phyloP scores from a whole-genome alignment of 2,797 vertebrate genomes.

The Buceros bicornis region DNA sequence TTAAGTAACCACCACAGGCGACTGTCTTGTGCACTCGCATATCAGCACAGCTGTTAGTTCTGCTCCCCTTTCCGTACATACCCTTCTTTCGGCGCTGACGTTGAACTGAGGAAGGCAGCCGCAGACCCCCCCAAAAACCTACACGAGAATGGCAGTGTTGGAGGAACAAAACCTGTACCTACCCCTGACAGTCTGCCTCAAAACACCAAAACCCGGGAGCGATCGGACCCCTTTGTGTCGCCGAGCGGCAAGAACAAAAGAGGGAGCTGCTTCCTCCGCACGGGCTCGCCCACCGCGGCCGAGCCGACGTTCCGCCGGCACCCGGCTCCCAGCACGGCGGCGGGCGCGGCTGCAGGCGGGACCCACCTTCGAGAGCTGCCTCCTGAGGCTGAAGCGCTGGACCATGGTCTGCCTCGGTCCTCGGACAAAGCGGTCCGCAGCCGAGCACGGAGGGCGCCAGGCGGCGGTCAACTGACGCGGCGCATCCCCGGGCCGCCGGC shows the following conservation, averaged over 20 bases:
- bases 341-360: too few species aligned
- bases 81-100: neutral
- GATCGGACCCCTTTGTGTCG: slow-evolving; percentile 51
- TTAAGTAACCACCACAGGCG: neutral
- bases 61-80: neutral
- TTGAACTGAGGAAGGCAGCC: neutral
- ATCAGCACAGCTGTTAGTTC: too few species aligned
- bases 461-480: neutral
- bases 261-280: slow-evolving; percentile 17
- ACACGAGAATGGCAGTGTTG: neutral
- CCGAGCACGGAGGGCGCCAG: neutral
- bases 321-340: neutral
- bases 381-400: slow-evolving; percentile 92
- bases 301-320: neutral
- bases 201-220: neutral
- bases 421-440: slow-evolving; percentile 45
- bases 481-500: neutral
- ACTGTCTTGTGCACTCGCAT: neutral
- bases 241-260: slow-evolving; percentile 75
- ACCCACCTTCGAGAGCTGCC: slow-evolving; percentile 96
- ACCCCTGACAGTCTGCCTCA: neutral
- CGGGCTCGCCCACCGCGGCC: neutral
- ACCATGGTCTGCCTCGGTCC: slow-evolving; percentile 86
- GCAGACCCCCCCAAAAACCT: neutral
- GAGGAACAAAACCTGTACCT: neutral